These are phyloP conservation scores for Nasonia oneida DNA, from an alignment of 2,888 invertebrate species.

Conservation along the genomic window DNA sequence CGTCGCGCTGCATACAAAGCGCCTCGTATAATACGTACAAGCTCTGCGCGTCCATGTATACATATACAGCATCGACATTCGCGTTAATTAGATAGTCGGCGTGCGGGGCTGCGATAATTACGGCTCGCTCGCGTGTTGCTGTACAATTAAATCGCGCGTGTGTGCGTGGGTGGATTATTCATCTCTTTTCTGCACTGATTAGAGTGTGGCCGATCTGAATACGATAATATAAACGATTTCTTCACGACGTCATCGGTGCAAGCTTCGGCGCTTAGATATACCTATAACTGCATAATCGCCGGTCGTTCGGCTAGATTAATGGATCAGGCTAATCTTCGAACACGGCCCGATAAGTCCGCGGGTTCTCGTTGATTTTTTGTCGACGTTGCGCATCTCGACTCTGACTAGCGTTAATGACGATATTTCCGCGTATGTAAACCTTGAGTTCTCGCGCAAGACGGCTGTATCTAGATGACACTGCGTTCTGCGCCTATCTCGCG, in stretches of 20 bases:
- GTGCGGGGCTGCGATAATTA: constrained; percentile 65
- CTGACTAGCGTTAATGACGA: not conserved
- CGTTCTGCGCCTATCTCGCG: constrained; percentile 62
- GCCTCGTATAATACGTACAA: constrained; percentile 26
- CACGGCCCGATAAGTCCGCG: not conserved
- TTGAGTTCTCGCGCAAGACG: constrained; percentile 62
- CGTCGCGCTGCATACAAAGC: constrained; percentile 70
- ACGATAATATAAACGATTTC: no score
- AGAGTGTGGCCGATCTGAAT: no score
- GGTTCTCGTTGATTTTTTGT: not conserved
- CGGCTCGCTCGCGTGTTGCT: constrained; percentile 48
- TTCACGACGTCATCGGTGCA: no score
- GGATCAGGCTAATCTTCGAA: constrained; percentile 17
- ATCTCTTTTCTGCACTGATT: not conserved
- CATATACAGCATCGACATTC: constrained; percentile 14
- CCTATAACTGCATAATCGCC: not conserved
- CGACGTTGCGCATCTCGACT: no score
- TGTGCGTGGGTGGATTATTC: not conserved
- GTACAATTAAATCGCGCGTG: not conserved
- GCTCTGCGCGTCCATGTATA: not conserved
- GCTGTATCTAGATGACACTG: constrained; percentile 63
- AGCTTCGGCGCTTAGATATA: no score
- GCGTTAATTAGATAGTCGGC: constrained; percentile 70
- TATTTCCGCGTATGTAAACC: not conserved
- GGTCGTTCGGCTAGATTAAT: constrained; percentile 24